A percentile compares a stretch with the other conserved stretches of the same genome.
phyloP scores from a whole-genome alignment of 1,140 invertebrate genomes.

The Drosophila teissieri region DNA sequence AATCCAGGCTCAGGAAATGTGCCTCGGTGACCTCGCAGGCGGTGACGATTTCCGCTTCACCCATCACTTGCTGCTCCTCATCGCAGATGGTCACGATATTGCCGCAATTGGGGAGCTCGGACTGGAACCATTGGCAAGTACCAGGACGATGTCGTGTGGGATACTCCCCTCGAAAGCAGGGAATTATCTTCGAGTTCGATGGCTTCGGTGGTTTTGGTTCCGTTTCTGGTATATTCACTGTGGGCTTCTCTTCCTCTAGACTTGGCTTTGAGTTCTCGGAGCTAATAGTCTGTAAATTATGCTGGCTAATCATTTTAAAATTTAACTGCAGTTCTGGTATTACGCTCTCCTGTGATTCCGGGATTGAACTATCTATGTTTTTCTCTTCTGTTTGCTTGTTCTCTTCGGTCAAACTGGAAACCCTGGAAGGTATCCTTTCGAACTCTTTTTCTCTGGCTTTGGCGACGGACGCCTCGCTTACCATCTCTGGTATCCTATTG shows the following conservation, averaged over 20 bases:
- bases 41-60: conserved; percentile 22
- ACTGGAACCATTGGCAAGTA: conserved; percentile 31
- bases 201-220: background rate
- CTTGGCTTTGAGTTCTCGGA: background rate
- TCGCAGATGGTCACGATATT: conserved; percentile 22
- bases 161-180: conserved; percentile 40
- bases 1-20: conserved; percentile 41
- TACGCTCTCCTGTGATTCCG: background rate
- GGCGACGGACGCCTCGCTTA: background rate
- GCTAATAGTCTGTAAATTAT: too few species aligned
- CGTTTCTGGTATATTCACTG: background rate
- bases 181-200: conserved; percentile 23
- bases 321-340: too few species aligned
- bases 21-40: conserved; percentile 60
- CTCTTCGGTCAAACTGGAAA: background rate
- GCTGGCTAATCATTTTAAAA: background rate
- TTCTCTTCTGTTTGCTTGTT: background rate
- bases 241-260: background rate
- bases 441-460: conserved; percentile 5
- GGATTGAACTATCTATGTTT: background rate
- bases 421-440: conserved; percentile 8
- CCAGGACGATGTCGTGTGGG: conserved; percentile 21
- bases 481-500: background rate
- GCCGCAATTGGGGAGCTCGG: conserved; percentile 1
- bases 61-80: background rate